Percentiles rank a stretch among this genome's conserved stretches.
Evolutionary conservation across 2,113 vertebrate species (phyloP).

Genomic region (Oriolus oriolus): DNA sequence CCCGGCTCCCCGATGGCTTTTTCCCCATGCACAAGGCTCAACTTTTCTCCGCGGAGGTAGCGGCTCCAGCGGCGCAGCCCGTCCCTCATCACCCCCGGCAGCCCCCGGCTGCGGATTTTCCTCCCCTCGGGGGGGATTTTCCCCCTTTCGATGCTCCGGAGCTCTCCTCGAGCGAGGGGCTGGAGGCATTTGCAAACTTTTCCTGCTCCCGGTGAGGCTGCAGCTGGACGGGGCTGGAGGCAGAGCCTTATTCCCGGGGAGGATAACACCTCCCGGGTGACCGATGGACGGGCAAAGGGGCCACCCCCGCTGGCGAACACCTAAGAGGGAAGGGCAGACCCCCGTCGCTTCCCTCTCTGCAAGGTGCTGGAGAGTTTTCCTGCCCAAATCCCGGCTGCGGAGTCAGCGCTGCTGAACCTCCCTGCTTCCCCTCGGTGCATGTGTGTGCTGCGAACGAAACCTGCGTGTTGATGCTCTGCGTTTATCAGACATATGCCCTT

Average conservation of each 20-base stretch:
- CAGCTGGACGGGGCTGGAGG: neutral
- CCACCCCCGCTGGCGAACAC: neutral
- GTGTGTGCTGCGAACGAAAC: slow-evolving; percentile 15
- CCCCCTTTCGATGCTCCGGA: neutral
- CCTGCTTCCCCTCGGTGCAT: neutral
- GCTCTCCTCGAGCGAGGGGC: neutral
- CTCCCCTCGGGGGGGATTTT: neutral
- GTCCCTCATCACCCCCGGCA: neutral
- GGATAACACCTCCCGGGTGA: neutral
- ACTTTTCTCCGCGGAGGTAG: slow-evolving; percentile 52
- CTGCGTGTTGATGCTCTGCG: slow-evolving; percentile 14
- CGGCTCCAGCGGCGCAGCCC: neutral
- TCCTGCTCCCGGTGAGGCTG: neutral
- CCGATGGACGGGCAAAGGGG: neutral
- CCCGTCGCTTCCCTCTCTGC: neutral
- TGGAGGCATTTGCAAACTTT: slow-evolving; percentile 55
- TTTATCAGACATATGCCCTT: slow-evolving; percentile 49
- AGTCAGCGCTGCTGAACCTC: neutral
- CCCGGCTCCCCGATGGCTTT: slow-evolving; percentile 37
- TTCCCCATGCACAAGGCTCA: slow-evolving; percentile 9
- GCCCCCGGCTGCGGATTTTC: neutral
- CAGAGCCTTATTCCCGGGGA: neutral
- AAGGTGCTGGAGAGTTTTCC: neutral
- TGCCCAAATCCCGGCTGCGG: neutral
- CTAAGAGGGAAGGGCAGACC: neutral